These are phyloP conservation scores for Sinocyclocheilus anshuiensis DNA, from an alignment of 2,113 vertebrate species.

Conservation along the genomic window DNA sequence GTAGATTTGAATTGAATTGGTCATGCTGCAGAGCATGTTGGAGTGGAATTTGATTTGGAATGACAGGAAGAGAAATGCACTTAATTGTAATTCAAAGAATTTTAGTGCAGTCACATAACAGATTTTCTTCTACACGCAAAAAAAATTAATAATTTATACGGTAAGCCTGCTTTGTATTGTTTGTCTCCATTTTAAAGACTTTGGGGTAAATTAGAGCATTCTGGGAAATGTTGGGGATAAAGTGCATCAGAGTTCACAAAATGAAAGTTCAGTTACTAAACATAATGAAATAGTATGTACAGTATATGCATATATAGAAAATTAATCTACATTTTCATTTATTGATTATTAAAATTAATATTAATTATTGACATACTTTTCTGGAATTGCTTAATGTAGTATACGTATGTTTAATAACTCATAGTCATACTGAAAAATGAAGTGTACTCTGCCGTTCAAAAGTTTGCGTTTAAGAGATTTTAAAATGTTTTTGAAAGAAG, in stretches of 20 bases:
- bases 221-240: neutral
- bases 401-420: neutral
- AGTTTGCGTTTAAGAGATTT: neutral
- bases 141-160: conserved; percentile 2
- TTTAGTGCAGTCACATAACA: neutral
- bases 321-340: neutral
- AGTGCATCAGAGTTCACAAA: neutral
- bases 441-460: neutral
- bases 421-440: neutral
- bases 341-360: neutral
- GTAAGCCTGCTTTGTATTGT: neutral
- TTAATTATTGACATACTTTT: neutral
- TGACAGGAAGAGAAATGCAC: neutral
- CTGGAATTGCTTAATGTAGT: neutral
- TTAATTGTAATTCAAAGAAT: neutral
- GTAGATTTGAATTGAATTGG: too few species aligned
- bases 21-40: too few species aligned
- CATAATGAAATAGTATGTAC: neutral
- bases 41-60: too few species aligned
- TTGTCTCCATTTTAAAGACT: conserved; percentile 14
- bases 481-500: neutral
- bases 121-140: neutral
- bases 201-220: neutral
- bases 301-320: neutral
- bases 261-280: neutral